phyloP scores from a whole-genome alignment of 2,888 invertebrate species.

The Lasioglossum pauxillum region DNA sequence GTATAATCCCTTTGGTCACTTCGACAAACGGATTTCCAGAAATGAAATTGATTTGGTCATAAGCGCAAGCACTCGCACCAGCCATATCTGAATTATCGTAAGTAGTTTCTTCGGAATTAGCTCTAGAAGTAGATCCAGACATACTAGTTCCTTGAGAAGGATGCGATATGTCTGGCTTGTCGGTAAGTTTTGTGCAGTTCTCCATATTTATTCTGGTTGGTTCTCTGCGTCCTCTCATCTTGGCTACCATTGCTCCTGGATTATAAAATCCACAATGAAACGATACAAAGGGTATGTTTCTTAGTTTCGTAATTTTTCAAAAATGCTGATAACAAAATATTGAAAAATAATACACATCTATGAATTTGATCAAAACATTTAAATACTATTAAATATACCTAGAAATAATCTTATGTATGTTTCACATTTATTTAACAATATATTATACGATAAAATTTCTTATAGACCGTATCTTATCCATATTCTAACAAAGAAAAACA shows the following conservation, averaged over 20 bases:
- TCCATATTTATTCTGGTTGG: slow-evolving; percentile 91
- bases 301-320: neutral
- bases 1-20: slow-evolving; percentile 97
- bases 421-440: neutral
- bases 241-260: slow-evolving; percentile 81
- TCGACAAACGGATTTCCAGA: slow-evolving; percentile 99
- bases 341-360: neutral
- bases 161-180: slow-evolving; percentile 83
- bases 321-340: neutral
- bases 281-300: slow-evolving; percentile 23
- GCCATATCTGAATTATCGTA: slow-evolving; percentile 72
- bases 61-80: slow-evolving; percentile 74
- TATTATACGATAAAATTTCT: neutral
- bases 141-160: slow-evolving; percentile 66
- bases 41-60: slow-evolving; percentile 88
- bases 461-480: neutral
- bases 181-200: slow-evolving; percentile 90
- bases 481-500: slow-evolving; percentile 2
- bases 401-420: slow-evolving; percentile 1
- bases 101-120: slow-evolving; percentile 78
- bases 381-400: neutral
- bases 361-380: neutral
- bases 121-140: slow-evolving; percentile 56
- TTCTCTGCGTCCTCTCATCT: slow-evolving; percentile 89
- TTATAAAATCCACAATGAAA: slow-evolving; percentile 38